These are phyloP conservation scores for Dipodomys ordii DNA, from an alignment of 2,113 vertebrate species.

Conservation along the genomic window DNA sequence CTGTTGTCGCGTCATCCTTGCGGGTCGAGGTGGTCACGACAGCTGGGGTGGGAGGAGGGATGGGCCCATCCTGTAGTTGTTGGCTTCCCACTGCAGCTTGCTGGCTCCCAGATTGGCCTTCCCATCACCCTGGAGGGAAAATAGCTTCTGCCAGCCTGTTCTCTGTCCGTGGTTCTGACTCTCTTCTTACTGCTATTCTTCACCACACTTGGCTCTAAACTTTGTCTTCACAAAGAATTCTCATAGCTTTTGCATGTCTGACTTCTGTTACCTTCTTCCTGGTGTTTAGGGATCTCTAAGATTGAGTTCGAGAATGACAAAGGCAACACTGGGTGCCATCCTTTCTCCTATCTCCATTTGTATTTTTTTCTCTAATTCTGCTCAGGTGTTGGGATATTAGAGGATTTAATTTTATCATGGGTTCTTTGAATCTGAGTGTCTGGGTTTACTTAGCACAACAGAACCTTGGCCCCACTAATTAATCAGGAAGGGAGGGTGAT, in stretches of 20 bases:
- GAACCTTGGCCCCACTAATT: not conserved
- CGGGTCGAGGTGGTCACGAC: no score
- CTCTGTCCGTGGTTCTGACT: not conserved
- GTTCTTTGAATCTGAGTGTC: slow-evolving; percentile 20
- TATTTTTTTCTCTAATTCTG: slow-evolving; percentile 14
- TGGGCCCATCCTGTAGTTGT: not conserved
- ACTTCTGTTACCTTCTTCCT: slow-evolving; percentile 8
- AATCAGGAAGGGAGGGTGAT: not conserved
- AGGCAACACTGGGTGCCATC: not conserved
- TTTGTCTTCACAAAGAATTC: not conserved
- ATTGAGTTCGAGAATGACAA: not conserved
- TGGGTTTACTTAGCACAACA: not conserved
- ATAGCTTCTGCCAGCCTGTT: not conserved
- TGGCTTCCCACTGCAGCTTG: not conserved
- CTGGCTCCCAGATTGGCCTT: not conserved
- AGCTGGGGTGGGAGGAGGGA: not conserved
- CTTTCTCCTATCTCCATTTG: not conserved
- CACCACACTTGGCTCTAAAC: not conserved
- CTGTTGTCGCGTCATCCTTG: no score
- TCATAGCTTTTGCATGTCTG: not conserved
- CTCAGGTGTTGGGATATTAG: not conserved
- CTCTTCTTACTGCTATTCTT: not conserved
- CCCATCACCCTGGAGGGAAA: not conserved
- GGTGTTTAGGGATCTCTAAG: not conserved
- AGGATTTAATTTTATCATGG: slow-evolving; percentile 1